Percentiles rank a stretch among this genome's conserved stretches.
Conservation (phyloP, 2,797 vertebrate genomes). For the Cossypha dichroa region DNA sequence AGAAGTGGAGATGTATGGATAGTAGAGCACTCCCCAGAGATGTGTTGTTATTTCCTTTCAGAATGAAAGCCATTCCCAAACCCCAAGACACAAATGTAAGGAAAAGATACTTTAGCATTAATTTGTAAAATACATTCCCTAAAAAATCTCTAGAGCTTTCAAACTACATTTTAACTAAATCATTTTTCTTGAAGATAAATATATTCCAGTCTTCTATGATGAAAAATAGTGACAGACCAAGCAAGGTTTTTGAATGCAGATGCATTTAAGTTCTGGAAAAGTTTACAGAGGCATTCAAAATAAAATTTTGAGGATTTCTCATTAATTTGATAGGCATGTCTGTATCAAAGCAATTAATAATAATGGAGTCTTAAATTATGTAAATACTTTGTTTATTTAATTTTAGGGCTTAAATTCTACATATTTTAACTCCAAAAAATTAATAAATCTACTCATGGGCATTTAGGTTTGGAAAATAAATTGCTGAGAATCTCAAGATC, state of each 20-base stretch:
- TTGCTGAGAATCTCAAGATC: background rate
- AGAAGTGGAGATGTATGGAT: background rate
- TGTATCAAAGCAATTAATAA: background rate
- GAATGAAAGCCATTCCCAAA: background rate
- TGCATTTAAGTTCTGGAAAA: background rate
- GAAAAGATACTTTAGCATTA: background rate
- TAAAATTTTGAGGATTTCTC: background rate
- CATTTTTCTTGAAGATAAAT: background rate
- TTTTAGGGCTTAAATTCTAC: background rate
- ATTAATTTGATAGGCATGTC: background rate
- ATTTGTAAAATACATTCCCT: background rate
- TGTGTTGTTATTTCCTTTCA: background rate
- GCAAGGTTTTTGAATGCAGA: background rate
- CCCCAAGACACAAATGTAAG: background rate
- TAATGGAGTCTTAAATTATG: background rate
- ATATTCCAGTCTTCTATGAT: background rate
- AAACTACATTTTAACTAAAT: background rate
- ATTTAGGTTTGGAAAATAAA: background rate
- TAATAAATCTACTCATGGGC: background rate
- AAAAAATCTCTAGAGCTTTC: background rate
- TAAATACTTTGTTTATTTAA: background rate
- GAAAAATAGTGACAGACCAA: background rate
- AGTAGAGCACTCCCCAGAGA: background rate
- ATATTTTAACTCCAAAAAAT: background rate
- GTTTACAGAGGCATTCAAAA: background rate